Percentiles rank a stretch among this genome's conserved stretches.
Conservation (phyloP, 2,797 vertebrate genomes). For the Smutsia temminckii region DNA sequence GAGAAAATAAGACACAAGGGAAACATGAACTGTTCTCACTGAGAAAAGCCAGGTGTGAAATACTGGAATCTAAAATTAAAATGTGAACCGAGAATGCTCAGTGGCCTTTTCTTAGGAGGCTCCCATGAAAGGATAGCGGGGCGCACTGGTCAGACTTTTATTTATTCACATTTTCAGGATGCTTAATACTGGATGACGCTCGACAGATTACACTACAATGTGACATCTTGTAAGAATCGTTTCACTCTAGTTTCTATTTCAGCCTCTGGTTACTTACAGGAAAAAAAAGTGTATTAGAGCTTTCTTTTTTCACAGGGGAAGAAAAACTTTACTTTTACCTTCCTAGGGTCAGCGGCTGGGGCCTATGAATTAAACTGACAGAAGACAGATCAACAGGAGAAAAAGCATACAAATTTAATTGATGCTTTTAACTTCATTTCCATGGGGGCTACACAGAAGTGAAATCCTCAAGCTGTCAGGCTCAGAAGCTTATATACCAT, state of each 20-base stretch:
- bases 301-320: background rate
- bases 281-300: background rate
- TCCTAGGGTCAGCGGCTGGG: background rate
- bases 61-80: slow-evolving; percentile 45
- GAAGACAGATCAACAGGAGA: background rate
- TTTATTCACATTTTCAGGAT: slow-evolving; percentile 50
- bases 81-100: slow-evolving; percentile 27
- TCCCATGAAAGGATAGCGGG: slow-evolving; percentile 20
- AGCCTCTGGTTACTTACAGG: background rate
- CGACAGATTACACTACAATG: slow-evolving; percentile 13
- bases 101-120: slow-evolving; percentile 25
- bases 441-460: background rate
- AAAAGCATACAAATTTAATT: background rate
- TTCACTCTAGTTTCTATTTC: slow-evolving; percentile 25
- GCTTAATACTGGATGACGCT: slow-evolving; percentile 26
- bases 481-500: background rate
- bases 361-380: background rate
- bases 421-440: background rate
- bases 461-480: background rate
- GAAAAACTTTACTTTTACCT: background rate
- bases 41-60: slow-evolving; percentile 36
- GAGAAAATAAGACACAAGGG: background rate
- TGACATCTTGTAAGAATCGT: background rate
- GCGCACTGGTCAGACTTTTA: slow-evolving; percentile 25
- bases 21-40: background rate